Evolutionary conservation across 1,140 invertebrate species (phyloP).

Genomic region (Saccostrea cuccullata): DNA sequence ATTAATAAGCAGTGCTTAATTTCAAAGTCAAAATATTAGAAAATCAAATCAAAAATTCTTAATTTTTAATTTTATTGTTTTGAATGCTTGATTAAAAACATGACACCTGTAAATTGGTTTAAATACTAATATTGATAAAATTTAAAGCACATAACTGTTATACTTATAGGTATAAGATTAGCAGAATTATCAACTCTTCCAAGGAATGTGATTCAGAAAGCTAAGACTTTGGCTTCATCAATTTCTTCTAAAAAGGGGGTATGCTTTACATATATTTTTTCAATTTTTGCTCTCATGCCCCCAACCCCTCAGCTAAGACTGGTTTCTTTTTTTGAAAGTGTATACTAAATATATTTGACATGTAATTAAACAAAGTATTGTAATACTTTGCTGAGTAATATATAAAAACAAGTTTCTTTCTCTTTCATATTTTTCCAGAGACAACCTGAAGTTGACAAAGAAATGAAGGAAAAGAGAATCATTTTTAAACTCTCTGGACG

Average conservation of each 20-base stretch:
- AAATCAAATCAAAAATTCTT: too few relatives aligned
- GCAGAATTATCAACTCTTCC: slow-evolving; percentile 75
- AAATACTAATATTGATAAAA: too few relatives aligned
- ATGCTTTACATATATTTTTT: not conserved
- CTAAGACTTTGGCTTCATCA: slow-evolving; percentile 64
- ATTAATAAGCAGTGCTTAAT: not conserved
- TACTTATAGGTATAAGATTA: slow-evolving; percentile 71
- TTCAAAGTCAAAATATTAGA: too few relatives aligned
- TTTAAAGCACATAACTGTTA: not conserved
- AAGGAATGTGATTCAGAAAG: slow-evolving; percentile 65
- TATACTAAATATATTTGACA: too few relatives aligned
- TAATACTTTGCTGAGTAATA: not conserved
- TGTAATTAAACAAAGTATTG: not conserved
- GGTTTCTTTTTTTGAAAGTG: too few relatives aligned
- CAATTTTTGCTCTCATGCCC: too few relatives aligned
- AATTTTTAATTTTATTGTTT: too few relatives aligned
- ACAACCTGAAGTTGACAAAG: slow-evolving; percentile 59
- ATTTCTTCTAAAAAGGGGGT: slow-evolving; percentile 69
- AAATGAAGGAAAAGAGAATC: slow-evolving; percentile 66
- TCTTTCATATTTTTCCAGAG: slow-evolving; percentile 55
- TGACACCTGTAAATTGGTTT: too few relatives aligned
- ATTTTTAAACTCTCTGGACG: slow-evolving; percentile 74
- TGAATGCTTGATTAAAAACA: too few relatives aligned
- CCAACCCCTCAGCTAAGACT: too few relatives aligned
- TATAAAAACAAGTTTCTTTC: slow-evolving; percentile 19